phyloP scores from a whole-genome alignment of 64 coral and sea anemone genomes.

The Stichodactyla mertensii region DNA sequence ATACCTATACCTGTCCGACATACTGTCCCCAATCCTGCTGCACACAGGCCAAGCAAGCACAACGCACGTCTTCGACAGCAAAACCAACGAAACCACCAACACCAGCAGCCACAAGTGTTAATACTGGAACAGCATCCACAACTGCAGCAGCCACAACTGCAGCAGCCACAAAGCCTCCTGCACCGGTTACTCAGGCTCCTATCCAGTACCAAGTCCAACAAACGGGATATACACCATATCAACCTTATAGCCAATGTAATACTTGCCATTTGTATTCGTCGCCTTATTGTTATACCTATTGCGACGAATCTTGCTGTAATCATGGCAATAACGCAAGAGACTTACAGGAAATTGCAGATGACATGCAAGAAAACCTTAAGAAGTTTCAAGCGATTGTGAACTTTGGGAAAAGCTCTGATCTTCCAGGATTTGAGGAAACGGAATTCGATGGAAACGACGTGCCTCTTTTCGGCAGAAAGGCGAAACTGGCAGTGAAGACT shows the following conservation, averaged over 20 bases:
- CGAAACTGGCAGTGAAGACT: neutral
- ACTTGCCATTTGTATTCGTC: constrained; percentile 3
- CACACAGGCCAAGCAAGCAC: neutral
- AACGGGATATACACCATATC: neutral
- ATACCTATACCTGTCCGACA: constrained; percentile 10
- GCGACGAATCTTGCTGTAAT: constrained; percentile 11
- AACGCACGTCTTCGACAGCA: neutral
- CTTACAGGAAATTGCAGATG: neutral
- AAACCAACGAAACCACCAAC: neutral
- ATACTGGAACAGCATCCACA: neutral
- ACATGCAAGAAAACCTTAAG: neutral
- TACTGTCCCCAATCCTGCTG: constrained; percentile 13
- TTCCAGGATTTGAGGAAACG: neutral
- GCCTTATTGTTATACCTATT: constrained; percentile 13
- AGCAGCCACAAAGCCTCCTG: neutral
- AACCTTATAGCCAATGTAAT: constrained; percentile 12
- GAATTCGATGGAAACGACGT: neutral
- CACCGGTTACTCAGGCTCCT: neutral
- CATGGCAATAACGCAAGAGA: neutral
- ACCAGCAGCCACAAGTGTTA: neutral
- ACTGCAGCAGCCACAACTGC: neutral
- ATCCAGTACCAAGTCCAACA: neutral
- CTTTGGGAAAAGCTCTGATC: neutral
- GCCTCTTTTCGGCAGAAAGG: neutral
- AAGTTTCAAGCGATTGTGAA: constrained; percentile 8